Evolutionary conservation across 2,888 invertebrate genomes (phyloP), one percentile per base, ranked within the genome.

Genomic region (Callinectes sapidus): DNA sequence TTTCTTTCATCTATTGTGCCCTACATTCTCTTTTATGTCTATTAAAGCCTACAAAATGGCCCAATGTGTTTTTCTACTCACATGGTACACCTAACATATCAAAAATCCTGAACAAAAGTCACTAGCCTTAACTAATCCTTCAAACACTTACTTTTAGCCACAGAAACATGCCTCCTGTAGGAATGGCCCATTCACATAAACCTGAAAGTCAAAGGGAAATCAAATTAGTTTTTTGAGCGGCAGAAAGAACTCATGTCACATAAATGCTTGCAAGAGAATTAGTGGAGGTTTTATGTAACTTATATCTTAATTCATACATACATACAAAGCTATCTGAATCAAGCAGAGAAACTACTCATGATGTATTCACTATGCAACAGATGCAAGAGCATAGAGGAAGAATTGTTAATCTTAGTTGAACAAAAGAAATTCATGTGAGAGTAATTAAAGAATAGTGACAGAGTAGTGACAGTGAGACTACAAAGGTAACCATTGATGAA

Each of bases 131-230:
- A 16, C 28, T 23, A 71, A 28, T 28, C n/a, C 35, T 14, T 18
- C 28, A 32, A 8, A 28, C 13, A 91, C 90, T 87, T 14, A 95
- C 95, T 95, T 97, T 96, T 90, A 98, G 96, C 98, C 98, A 98
- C 77, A 98, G 96, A 96, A 98, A 98, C 96, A 98, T 97, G 0
- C 98, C 98, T 2, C 97, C 98, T 5, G 96, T 95, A 0, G 98
- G 98, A 42, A 96, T 95, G 0, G 96, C 95, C 97, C 97, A 98
- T 92, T 97, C 97, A 2, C 94, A 94, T 32, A 94, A 54, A 48
- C 90, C 94, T 94, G 89, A 18, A 92, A n/a, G 85, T 71, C 23
- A 23, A 61, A 23, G 18, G 23, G 61, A 23, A 61, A 71, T 71
- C 71, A 61, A 61, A 61, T 23, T 18, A 61, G 18, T 61, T 18